A percentile compares a stretch with the other conserved stretches of the same genome.
phyloP scores from a whole-genome alignment of 1,140 invertebrate genomes.

The Phenacoccus solenopsis region DNA sequence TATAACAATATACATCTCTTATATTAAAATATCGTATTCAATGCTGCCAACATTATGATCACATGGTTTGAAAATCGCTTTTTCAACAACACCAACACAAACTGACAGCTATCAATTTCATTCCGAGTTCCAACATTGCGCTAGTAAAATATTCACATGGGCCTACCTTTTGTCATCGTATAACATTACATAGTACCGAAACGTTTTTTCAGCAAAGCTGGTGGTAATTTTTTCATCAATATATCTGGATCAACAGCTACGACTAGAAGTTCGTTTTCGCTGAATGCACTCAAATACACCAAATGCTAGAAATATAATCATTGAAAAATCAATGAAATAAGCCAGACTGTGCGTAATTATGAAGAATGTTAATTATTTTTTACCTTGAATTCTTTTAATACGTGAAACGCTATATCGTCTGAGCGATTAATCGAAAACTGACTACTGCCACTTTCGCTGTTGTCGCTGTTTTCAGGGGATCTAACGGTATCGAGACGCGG shows the following conservation, averaged over 20 bases:
- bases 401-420: conserved; percentile 29
- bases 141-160: too few species aligned
- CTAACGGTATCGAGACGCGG: conserved; percentile 29
- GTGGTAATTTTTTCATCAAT: conserved; percentile 45
- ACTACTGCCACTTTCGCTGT: conserved; percentile 27
- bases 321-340: conserved; percentile 9
- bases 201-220: conserved; percentile 44
- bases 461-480: conserved; percentile 32
- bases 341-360: too few species aligned
- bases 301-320: conserved; percentile 44
- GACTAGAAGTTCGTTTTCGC: conserved; percentile 45
- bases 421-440: conserved; percentile 25
- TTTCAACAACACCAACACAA: too few species aligned
- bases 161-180: too few species aligned
- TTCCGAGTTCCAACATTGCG: too few species aligned
- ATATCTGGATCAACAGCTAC: conserved; percentile 51
- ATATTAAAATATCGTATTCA: too few species aligned
- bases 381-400: conserved; percentile 39
- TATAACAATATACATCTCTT: too few species aligned
- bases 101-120: too few species aligned
- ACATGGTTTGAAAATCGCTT: too few species aligned
- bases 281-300: conserved; percentile 43
- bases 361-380: conserved; percentile 25
- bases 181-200: too few species aligned
- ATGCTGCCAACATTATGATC: too few species aligned